Percentiles rank a stretch among this genome's conserved stretches.
Evolutionary conservation across 2,888 invertebrate species (phyloP).

Genomic region (Lasiommata megera): DNA sequence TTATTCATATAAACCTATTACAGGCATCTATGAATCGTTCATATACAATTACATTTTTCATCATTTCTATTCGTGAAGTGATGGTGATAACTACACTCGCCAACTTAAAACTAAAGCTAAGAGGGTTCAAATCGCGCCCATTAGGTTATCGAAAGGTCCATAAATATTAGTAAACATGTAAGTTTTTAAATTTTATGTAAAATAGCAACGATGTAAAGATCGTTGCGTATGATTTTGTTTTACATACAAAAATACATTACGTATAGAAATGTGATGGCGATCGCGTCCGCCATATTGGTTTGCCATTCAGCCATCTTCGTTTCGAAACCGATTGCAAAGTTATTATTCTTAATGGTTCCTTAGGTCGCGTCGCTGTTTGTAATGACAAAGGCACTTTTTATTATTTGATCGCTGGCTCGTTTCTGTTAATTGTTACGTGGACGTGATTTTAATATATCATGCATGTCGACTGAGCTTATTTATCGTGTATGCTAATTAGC

Average conservation of each 20-base stretch:
- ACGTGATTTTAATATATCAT: constrained; percentile 80
- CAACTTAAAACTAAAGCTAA: too few species aligned
- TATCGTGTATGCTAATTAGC: constrained; percentile 70
- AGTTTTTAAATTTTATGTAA: too few species aligned
- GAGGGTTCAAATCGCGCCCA: too few species aligned
- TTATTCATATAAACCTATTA: too few species aligned
- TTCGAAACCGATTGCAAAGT: constrained; percentile 52
- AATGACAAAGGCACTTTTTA: constrained; percentile 75
- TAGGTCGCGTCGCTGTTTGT: constrained; percentile 54
- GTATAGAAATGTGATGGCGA: constrained; percentile 26
- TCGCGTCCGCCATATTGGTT: constrained; percentile 55
- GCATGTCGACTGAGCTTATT: constrained; percentile 68
- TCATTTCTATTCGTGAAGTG: too few species aligned
- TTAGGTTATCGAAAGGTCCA: too few species aligned
- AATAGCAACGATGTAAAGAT: background rate
- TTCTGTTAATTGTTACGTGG: constrained; percentile 73
- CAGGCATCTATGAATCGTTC: too few species aligned
- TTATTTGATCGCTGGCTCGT: constrained; percentile 75
- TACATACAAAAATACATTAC: background rate
- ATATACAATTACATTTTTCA: too few species aligned
- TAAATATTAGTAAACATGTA: too few species aligned
- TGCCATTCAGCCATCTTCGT: constrained; percentile 28
- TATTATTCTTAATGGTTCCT: constrained; percentile 60
- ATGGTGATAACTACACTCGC: too few species aligned
- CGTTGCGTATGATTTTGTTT: background rate